Evolutionary conservation across 1,140 invertebrate genomes (phyloP).

Genomic region (Hyphantria cunea): DNA sequence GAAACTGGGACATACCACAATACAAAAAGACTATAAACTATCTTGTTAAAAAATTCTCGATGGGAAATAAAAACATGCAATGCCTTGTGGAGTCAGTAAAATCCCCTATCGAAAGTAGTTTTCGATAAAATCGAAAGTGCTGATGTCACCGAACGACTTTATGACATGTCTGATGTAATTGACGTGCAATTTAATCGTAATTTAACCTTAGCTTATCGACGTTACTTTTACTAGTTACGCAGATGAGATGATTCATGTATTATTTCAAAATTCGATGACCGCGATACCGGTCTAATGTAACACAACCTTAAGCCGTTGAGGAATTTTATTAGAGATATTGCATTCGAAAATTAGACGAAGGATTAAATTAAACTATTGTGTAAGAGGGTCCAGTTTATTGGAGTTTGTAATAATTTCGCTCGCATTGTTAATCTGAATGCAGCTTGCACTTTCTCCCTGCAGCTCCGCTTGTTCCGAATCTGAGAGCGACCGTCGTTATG

Average conservation of each 20-base stretch:
- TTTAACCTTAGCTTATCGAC: conserved; percentile 14
- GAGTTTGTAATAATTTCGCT: conserved; percentile 45
- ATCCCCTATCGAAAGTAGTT: conserved; percentile 31
- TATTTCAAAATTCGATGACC: conserved; percentile 15
- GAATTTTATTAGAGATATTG: conserved; percentile 10
- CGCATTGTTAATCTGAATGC: conserved; percentile 35
- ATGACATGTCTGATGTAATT: conserved; percentile 28
- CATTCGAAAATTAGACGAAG: conserved; percentile 22
- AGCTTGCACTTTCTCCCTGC: conserved; percentile 49
- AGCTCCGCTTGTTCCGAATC: conserved; percentile 37
- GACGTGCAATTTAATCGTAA: conserved; percentile 18
- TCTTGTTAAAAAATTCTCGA: no score
- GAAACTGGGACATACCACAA: conserved; percentile 24
- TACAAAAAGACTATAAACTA: no score
- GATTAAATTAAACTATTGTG: conserved; percentile 12
- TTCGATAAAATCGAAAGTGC: conserved; percentile 34
- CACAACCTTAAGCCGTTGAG: conserved; percentile 17
- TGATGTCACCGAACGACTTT: conserved; percentile 21
- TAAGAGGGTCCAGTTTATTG: conserved; percentile 24
- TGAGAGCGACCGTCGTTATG: conserved; percentile 37
- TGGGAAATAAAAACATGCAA: no score
- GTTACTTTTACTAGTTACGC: conserved; percentile 13
- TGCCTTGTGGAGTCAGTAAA: no score
- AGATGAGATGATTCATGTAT: conserved; percentile 10
- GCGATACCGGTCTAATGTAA: conserved; percentile 15